Evolutionary conservation across 2,888 invertebrate genomes (phyloP).

Genomic region (Allophyes oxyacanthae): DNA sequence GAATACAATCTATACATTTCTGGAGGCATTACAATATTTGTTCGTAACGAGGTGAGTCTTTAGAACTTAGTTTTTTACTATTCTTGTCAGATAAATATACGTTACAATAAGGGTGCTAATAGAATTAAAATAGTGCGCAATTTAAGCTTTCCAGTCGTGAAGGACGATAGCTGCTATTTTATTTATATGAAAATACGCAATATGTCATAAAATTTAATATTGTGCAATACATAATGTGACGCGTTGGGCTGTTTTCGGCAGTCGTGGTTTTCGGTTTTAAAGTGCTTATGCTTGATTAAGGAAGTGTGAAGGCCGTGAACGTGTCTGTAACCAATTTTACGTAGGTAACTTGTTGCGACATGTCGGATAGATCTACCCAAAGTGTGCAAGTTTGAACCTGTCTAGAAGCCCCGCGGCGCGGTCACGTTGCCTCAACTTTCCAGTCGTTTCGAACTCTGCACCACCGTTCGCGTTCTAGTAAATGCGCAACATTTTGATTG

Average conservation of each 20-base stretch:
- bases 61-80: background rate
- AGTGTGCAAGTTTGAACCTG: constrained; percentile 58
- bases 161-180: too few relatives aligned
- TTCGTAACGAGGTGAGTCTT: constrained; percentile 71
- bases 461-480: constrained; percentile 48
- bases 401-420: constrained; percentile 28
- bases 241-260: constrained; percentile 1
- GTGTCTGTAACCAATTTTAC: background rate
- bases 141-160: background rate
- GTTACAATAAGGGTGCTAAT: background rate
- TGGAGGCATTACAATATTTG: constrained; percentile 70
- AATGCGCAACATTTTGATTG: constrained; percentile 34
- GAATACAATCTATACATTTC: constrained; percentile 50
- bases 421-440: constrained; percentile 46
- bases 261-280: constrained; percentile 1
- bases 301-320: background rate
- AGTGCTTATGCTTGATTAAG: background rate
- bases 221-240: constrained; percentile 48
- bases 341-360: constrained; percentile 16
- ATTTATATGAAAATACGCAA: background rate
- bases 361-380: constrained; percentile 13
- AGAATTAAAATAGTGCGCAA: background rate
- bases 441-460: background rate
- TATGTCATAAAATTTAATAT: constrained; percentile 33
- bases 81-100: too few relatives aligned